phyloP scores from a whole-genome alignment of 2,888 invertebrate genomes.

The Ophion obscuratus region DNA sequence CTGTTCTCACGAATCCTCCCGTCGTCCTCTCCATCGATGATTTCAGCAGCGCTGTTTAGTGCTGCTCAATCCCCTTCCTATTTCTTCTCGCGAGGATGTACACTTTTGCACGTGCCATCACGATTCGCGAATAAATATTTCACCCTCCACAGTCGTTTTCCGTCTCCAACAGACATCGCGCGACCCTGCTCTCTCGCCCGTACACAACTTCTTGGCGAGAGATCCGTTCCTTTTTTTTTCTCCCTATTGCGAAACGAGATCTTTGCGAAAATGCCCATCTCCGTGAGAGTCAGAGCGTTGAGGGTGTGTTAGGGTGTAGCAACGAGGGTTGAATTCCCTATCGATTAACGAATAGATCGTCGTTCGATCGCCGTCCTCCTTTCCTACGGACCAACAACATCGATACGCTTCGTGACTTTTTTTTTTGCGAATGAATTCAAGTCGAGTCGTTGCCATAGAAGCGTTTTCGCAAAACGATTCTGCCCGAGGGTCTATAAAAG shows the following conservation, averaged over 20 bases:
- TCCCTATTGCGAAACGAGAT: no score
- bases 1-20: not conserved
- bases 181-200: no score
- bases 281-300: no score
- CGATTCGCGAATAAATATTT: constrained; percentile 57
- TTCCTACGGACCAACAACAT: no score
- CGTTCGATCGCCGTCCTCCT: no score
- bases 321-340: no score
- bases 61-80: constrained; percentile 6
- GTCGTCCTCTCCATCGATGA: not conserved
- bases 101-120: constrained; percentile 42
- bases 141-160: constrained; percentile 12
- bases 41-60: constrained; percentile 11
- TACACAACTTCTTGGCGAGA: no score
- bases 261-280: no score
- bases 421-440: not conserved
- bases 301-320: no score
- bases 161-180: not conserved
- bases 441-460: not conserved
- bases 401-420: not conserved
- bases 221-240: no score
- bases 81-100: constrained; percentile 11
- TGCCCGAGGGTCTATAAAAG: not conserved
- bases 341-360: no score
- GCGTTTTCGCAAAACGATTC: not conserved